Percentiles rank a stretch among this genome's conserved stretches.
Evolutionary conservation across 2,888 invertebrate species (phyloP).

Genomic region (Heliothis peltigera): DNA sequence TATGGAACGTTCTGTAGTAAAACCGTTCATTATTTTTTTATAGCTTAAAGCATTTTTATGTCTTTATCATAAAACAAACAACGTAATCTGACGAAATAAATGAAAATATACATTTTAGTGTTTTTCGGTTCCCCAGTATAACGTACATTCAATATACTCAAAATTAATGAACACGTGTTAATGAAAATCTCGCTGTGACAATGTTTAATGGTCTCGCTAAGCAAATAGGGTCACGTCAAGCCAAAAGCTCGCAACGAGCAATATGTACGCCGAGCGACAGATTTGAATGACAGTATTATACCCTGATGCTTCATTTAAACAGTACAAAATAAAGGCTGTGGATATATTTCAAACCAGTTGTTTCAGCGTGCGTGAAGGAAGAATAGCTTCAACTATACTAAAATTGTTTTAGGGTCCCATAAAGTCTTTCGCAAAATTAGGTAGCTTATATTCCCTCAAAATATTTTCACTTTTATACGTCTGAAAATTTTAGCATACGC

Average conservation of each 20-base stretch:
- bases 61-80: conserved; percentile 49
- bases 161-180: conserved; percentile 33
- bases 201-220: conserved; percentile 40
- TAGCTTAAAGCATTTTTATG: conserved; percentile 43
- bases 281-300: conserved; percentile 22
- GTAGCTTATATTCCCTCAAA: conserved; percentile 47
- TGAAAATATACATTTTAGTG: conserved; percentile 14
- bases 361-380: conserved; percentile 28
- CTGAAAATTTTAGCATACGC: conserved; percentile 48
- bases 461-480: conserved; percentile 51
- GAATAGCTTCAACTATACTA: conserved; percentile 37
- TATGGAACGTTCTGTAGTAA: conserved; percentile 24
- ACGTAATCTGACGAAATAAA: conserved; percentile 44
- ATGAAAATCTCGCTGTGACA: conserved; percentile 37
- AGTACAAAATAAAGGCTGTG: conserved; percentile 11
- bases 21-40: conserved; percentile 54
- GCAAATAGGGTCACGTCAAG: conserved; percentile 31
- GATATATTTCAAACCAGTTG: conserved; percentile 17
- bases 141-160: conserved; percentile 23
- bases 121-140: conserved; percentile 8
- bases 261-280: conserved; percentile 20
- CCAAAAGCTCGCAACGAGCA: conserved; percentile 16
- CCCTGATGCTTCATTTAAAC: conserved; percentile 15
- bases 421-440: conserved; percentile 55
- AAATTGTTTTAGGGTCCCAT: conserved; percentile 55